A percentile compares a stretch with the other conserved stretches of the same genome.
Evolutionary conservation across 2,113 vertebrate genomes (phyloP).

Genomic region (Scomber colias): DNA sequence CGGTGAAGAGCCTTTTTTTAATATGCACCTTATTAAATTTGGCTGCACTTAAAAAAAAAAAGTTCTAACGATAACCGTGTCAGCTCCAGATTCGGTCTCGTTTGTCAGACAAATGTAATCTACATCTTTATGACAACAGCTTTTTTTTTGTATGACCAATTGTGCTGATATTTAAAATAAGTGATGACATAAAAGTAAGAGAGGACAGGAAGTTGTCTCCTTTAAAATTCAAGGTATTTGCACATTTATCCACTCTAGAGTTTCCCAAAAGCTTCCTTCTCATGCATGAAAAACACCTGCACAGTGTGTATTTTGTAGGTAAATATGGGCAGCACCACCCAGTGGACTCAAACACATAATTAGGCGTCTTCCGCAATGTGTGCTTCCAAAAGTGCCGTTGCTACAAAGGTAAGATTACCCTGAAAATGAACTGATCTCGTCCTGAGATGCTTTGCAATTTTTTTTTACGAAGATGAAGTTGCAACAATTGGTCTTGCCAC

Average conservation of each 20-base stretch:
- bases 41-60: no score
- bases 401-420: background rate
- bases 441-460: slow-evolving; percentile 7
- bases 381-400: background rate
- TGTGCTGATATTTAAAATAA: no score
- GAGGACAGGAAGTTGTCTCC: no score
- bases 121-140: no score
- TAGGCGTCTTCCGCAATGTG: background rate
- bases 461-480: slow-evolving; percentile 2
- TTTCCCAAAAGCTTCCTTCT: background rate
- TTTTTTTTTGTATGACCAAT: no score
- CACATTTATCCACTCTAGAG: background rate
- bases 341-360: background rate
- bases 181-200: no score
- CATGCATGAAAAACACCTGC: background rate
- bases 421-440: slow-evolving; percentile 24
- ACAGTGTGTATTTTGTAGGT: background rate
- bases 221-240: background rate
- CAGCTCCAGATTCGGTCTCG: slow-evolving; percentile 2
- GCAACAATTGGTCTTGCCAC: background rate
- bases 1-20: background rate
- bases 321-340: background rate
- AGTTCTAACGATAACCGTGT: background rate
- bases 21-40: slow-evolving; percentile 1
- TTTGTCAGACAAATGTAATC: background rate